A percentile compares a stretch with the other conserved stretches of the same genome.
These are phyloP conservation scores for Leontocebus nigricollis DNA, from an alignment of 2,797 vertebrate genomes.

Conservation along the genomic window DNA sequence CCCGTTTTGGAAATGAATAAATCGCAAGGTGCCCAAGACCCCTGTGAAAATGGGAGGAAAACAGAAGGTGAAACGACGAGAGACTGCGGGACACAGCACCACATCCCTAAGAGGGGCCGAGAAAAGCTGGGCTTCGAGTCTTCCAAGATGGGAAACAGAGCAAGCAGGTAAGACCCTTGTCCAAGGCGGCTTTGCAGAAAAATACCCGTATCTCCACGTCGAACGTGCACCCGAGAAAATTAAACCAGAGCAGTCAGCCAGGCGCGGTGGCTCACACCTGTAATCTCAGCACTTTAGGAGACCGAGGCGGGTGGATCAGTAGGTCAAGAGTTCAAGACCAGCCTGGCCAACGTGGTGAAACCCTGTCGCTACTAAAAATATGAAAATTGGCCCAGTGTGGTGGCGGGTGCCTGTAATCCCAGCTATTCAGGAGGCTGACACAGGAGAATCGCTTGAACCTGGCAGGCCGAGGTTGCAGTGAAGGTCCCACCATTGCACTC, in stretches of 20 bases:
- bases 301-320: background rate
- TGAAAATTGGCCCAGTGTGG: no score
- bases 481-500: no score
- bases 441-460: no score
- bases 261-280: rapidly evolving
- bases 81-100: rapidly evolving
- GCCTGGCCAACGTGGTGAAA: background rate
- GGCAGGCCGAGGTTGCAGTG: no score
- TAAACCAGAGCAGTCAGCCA: background rate
- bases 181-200: background rate
- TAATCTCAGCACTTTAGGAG: background rate
- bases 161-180: background rate
- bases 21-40: background rate
- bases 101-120: rapidly evolving
- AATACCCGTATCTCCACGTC: no score
- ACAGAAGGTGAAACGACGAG: background rate
- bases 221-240: background rate
- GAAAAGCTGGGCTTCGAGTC: rapidly evolving
- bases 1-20: background rate
- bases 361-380: no score
- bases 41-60: background rate
- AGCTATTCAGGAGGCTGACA: no score
- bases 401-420: no score
- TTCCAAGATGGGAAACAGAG: background rate
- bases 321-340: background rate